Base-by-base conservation (phyloP, 2,888 invertebrate species). In the Conops quadrifasciatus region DNA sequence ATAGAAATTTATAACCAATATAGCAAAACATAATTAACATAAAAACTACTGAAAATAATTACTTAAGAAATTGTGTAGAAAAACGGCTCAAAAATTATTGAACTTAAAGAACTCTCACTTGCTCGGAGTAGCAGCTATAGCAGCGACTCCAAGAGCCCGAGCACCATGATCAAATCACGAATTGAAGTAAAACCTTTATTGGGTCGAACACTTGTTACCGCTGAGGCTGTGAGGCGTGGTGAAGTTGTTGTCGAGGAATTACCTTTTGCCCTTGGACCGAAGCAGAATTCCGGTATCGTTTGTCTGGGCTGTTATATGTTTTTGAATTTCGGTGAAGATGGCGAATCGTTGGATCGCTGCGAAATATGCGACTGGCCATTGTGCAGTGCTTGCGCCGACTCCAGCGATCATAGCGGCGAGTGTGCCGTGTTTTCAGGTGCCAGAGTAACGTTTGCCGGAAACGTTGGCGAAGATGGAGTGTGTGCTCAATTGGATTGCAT, bases 401-500 rank as follows among this genome's bases (percentile, higher is more conserved):
- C 86, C 13, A 71, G 73, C 16, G 87, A 88, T 62, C 94, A 94
- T 82, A 87, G 84, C 51, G 85, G 87, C 56, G 94, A 94, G 84
- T 94, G 94, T 78, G 85, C 86, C 71, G 87, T 93, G 43, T 92
- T 93, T 82, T 80, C 87, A 0, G 81, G 84, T 9, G 88, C 89
- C 2, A 87, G 87, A 74, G 90, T 90, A 16, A 88, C 88, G 76
- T 92, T 91, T 83, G 82, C 83, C 87, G 53, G 87, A 88, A 88
- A 89, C 47, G 90, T 91, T 75, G 87, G 89, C 80, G 88, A 89
- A 2, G 83, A 84, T 76, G 89, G 87, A 36, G 84, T 88, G 72
- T 88, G 90, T 64, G 87, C 91, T 4, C 94, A 94, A 82, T 89
- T 92, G 73, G 94, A 95, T 86, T 94, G 94, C 84, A 91, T 95